Evolutionary conservation across 2,888 invertebrate species (phyloP).

Genomic region (Chymomyza caudatula): DNA sequence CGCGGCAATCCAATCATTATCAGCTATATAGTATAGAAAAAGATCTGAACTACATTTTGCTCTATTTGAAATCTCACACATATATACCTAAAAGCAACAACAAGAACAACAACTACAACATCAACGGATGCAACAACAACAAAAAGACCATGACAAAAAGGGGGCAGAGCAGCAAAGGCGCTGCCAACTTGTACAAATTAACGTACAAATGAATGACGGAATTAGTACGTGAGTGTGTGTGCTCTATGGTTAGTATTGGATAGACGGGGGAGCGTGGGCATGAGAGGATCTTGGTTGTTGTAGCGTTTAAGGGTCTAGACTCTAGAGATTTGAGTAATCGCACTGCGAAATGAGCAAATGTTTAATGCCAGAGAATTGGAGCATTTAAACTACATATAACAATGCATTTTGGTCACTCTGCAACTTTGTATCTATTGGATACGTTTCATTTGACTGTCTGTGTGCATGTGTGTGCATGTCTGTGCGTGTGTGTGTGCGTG

Average conservation of each 20-base stretch:
- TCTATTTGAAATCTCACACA: slow-evolving; percentile 70
- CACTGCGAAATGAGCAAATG: slow-evolving; percentile 13
- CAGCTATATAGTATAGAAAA: slow-evolving; percentile 28
- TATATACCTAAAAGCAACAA: slow-evolving; percentile 59
- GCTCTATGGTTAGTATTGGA: neutral
- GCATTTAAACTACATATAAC: neutral
- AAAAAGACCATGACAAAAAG: neutral
- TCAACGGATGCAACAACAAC: neutral
- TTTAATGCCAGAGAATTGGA: neutral
- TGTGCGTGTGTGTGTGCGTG: no score
- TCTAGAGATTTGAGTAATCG: neutral
- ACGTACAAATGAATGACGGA: slow-evolving; percentile 71
- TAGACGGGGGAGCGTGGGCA: neutral
- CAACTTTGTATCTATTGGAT: slow-evolving; percentile 2
- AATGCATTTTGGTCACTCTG: slow-evolving; percentile 13
- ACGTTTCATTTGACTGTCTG: slow-evolving; percentile 11
- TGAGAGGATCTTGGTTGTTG: neutral
- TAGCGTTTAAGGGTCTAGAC: neutral
- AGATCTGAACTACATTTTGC: slow-evolving; percentile 60
- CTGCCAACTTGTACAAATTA: slow-evolving; percentile 64
- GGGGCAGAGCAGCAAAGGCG: neutral
- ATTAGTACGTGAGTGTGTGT: slow-evolving; percentile 52
- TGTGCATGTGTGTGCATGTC: no score
- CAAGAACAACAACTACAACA: slow-evolving; percentile 21
- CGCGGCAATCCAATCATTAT: slow-evolving; percentile 44